Base-by-base conservation (phyloP, 2,797 vertebrate genomes). In the Peromyscus nudipes region DNA sequence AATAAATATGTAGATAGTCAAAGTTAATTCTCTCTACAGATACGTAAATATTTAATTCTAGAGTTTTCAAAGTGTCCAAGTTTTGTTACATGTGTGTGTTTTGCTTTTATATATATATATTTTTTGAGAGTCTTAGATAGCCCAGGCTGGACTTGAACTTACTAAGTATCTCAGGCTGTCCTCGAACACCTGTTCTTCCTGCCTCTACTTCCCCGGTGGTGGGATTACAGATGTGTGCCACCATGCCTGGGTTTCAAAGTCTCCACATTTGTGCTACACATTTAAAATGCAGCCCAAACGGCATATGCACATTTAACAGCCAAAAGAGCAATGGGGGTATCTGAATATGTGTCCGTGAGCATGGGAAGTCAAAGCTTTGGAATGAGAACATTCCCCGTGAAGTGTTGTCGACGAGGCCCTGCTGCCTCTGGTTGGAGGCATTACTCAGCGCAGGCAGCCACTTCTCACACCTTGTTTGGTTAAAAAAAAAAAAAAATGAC, bases 311-410 rank as follows among this genome's bases (percentile, higher is more conserved):
- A 82, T 25, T 43, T 14, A 65, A 80, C 6, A 69, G 1, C 73
- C 75, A 10, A 75, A 65, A 29, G 34, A 34, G 65, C 55, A 10
- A 0, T 40, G 73, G 31, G 73, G 79, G 75, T 29, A 43, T 85
- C 29, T 31, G 88, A 69, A 89, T n/a, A 27, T 8, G 2, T 25
- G 25, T 12, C 37, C 7, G 10, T 52, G 12, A 25, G n/a, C 67
- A 23, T 8, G 12, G 9, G 34, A 40, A 94, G 60, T 1, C 31
- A n/a, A 57, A 71, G 77, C 49, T 73, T 55, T 80, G 34, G 13
- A n/a, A 49, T 1, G 14, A 5, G 31, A 85, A 29, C 25, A 4
- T 0, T 0, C 10, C 0, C 3, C 29, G 29, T 11, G 10, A 27
- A 57, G 71, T 52, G 2, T 31, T 40, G 23, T 1, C 0, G 27